Conservation (phyloP, 1,140 invertebrate species). For the Saccostrea cuccullata region DNA sequence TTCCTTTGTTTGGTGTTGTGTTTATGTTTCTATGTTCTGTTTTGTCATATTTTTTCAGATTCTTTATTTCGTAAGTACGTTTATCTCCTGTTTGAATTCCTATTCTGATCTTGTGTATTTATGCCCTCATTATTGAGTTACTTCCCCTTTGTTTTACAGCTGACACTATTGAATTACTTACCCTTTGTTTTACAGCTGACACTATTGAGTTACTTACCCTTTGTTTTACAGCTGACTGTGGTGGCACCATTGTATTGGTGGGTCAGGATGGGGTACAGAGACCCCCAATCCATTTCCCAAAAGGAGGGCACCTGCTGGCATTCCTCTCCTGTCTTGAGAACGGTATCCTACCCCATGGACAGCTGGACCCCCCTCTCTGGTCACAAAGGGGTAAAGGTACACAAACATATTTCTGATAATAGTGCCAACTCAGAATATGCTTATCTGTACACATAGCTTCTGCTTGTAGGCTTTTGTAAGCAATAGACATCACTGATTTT, state of each 20-base stretch:
- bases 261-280: constrained; percentile 96
- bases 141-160: too few species aligned
- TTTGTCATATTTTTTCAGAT: not conserved
- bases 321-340: constrained; percentile 95
- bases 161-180: too few species aligned
- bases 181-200: too few species aligned
- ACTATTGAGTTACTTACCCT: too few species aligned
- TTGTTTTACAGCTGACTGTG: constrained; percentile 80
- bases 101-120: not conserved
- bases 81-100: not conserved
- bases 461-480: not conserved
- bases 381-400: constrained; percentile 83
- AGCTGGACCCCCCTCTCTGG: constrained; percentile 95
- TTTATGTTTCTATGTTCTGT: not conserved
- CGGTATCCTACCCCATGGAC: constrained; percentile 91
- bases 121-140: not conserved
- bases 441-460: not conserved
- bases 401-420: constrained; percentile 16
- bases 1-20: constrained; percentile 14
- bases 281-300: constrained; percentile 94
- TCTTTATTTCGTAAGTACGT: constrained; percentile 31
- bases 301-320: constrained; percentile 91
- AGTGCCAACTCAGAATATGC: not conserved
- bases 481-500: not conserved
- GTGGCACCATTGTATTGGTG: constrained; percentile 93